Conservation (phyloP, 2,113 vertebrate genomes). For the Heterotis niloticus region DNA sequence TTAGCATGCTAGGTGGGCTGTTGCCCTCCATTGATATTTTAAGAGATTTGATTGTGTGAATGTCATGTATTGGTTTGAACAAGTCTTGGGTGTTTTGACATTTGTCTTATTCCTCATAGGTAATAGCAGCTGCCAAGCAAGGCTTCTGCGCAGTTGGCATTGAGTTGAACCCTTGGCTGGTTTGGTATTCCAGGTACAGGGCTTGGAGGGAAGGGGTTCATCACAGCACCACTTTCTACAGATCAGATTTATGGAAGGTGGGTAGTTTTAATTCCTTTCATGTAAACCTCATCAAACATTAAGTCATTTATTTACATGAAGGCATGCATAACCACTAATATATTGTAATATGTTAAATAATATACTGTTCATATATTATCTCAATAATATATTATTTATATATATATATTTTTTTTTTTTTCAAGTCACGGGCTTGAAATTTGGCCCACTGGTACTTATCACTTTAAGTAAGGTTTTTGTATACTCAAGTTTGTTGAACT, state of each 20-base stretch:
- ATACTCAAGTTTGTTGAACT: too few relatives aligned
- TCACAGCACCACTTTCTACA: conserved; percentile 72
- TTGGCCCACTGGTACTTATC: too few relatives aligned
- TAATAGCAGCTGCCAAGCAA: conserved; percentile 86
- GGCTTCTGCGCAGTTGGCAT: conserved; percentile 85
- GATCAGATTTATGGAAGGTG: conserved; percentile 95
- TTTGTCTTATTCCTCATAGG: conserved; percentile 56
- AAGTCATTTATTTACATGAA: not conserved
- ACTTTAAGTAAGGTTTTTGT: too few relatives aligned
- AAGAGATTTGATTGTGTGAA: not conserved
- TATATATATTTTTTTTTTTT: not conserved
- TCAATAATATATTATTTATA: not conserved
- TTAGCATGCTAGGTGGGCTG: too few relatives aligned
- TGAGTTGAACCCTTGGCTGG: conserved; percentile 94
- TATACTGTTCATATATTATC: not conserved
- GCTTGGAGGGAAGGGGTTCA: conserved; percentile 86
- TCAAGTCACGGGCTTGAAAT: too few relatives aligned
- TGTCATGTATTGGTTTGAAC: not conserved
- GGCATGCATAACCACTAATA: not conserved
- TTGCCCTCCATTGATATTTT: too few relatives aligned
- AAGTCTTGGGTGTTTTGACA: not conserved
- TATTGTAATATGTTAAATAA: not conserved
- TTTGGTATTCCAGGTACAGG: conserved; percentile 85
- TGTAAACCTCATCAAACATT: not conserved
- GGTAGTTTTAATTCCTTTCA: conserved; percentile 18